Evolutionary conservation across 2,797 vertebrate species (phyloP).

Genomic region (Xenopus petersii): DNA sequence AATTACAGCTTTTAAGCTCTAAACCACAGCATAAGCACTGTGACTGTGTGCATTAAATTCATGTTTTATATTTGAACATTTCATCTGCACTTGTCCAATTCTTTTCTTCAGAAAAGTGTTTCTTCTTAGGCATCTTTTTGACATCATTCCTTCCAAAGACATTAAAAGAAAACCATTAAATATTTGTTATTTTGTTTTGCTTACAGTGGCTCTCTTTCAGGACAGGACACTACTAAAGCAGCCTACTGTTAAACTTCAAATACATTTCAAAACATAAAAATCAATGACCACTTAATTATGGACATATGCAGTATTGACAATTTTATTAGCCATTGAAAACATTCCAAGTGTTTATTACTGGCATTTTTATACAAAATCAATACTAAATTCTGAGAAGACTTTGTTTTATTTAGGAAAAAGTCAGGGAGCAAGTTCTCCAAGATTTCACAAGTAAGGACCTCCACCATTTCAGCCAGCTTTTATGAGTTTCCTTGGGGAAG

Average conservation of each 20-base stretch:
- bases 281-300: constrained; percentile 5
- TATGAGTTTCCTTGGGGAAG: constrained; percentile 17
- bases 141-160: not conserved
- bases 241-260: not conserved
- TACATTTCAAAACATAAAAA: not conserved
- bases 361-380: constrained; percentile 2
- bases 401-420: not conserved
- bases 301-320: not conserved
- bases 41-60: not conserved
- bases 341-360: not conserved
- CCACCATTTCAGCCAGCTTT: constrained; percentile 1
- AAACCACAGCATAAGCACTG: not conserved
- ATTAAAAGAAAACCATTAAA: not conserved
- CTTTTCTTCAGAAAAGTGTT: not conserved
- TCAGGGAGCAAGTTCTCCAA: not conserved
- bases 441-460: constrained; percentile 8
- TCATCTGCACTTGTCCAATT: constrained; percentile 1
- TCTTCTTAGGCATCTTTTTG: not conserved
- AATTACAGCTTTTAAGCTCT: constrained; percentile 6
- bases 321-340: constrained; percentile 1
- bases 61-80: constrained; percentile 2
- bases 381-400: not conserved
- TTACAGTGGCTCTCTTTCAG: not conserved
- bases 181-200: constrained; percentile 5
- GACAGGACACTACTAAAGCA: not conserved